Evolutionary conservation across 2,888 invertebrate species (phyloP), one percentile per base, ranked within the genome.

Genomic region (Eupithecia inturbata): DNA sequence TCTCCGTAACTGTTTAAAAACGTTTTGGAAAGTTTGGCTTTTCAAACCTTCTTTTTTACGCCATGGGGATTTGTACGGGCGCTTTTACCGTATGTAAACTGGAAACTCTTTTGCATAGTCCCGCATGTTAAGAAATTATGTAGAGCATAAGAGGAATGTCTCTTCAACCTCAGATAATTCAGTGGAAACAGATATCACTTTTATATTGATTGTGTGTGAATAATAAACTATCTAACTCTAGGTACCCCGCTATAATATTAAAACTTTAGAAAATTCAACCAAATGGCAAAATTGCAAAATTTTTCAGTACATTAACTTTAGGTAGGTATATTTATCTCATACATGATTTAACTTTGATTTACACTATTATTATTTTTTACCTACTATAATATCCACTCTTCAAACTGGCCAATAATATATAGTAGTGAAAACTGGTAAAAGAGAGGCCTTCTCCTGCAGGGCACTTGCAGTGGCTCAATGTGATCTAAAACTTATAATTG

Each of bases 1-100:
- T 89, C 88, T 90, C 87, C 82, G 78, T 86, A 86, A 87, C 85
- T 87, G 88, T 88, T 89, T 91, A 88, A 91, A 89, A 89, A 87
- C 89, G 84, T 82, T 86, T 86, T 79, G 84, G 85, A 87, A 86
- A 89, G 83, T 88, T 89, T 84, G 85, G 84, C 82, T 85, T 87
- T 86, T 80, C 81, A 86, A 88, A 87, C 86, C 86, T 87, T 85
- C 86, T 86, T 89, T 90, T 89, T 89, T 88, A 84, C 82, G 83
- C 83, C 85, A 82, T 83, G 83, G 39, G 86, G 86, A 88, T 89
- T 88, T 88, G 81, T 86, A 84, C 83, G 81, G 82, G 81, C 81
- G 82, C 83, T 84, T 57, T 82, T 86, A 82, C 79, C 80, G 81
- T 82, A 83, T 81, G 80, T 80, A 79, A 82, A 79, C 80, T 74